Base-by-base conservation (phyloP, 2,797 vertebrate genomes). In the Botia almorhae region DNA sequence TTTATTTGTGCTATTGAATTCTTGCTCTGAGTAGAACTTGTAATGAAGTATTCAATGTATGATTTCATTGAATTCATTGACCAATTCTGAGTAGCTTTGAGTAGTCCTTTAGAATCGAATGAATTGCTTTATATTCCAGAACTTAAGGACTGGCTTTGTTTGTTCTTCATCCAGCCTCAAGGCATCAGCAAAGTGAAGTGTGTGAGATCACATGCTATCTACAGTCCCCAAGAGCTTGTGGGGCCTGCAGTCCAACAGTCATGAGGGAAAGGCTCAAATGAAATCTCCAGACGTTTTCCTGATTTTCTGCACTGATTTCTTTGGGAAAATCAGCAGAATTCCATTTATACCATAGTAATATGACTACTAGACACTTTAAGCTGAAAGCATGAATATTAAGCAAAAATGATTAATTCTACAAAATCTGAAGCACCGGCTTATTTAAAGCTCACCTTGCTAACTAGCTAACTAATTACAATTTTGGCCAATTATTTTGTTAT, bases 121-220 rank as follows among this genome's bases (percentile, higher is more conserved):
- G 4, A 7, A 69, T 69, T 46, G 21, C 19, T 72, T 17, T 26
- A 26, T 61, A 71, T 71, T 67, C 14, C 50, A 68, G 50, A 56
- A 56, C 36, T 68, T 58, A 21, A 68, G 33, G 29, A 39, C 50
- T 67, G 14, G 53, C 64, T 33, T n/a, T 29, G 13, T 11, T 26
- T 26, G n/a, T 3, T 50, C 16, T 10, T 55, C 19, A 68, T 76
- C 33, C 63, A 46, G 64, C 63, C 64, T 68, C 51, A 58, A 77
- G 36, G 36, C 75, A 60, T 69, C 51, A 58, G 11, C 75, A 77
- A 77, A 58, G 64, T 29, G 53, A 77, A 77, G 21, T 16, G 75
- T 68, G 51, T 58, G 53, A 77, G 75, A 65, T 77, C 75, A 60
- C 75, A 77, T 60, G 65, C 51, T 76, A 76, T 76, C 51, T 60